A percentile compares a stretch with the other conserved stretches of the same genome.
These are phyloP conservation scores for Ctenopoma kingsleyae DNA, from an alignment of 2,797 vertebrate genomes.

Conservation along the genomic window DNA sequence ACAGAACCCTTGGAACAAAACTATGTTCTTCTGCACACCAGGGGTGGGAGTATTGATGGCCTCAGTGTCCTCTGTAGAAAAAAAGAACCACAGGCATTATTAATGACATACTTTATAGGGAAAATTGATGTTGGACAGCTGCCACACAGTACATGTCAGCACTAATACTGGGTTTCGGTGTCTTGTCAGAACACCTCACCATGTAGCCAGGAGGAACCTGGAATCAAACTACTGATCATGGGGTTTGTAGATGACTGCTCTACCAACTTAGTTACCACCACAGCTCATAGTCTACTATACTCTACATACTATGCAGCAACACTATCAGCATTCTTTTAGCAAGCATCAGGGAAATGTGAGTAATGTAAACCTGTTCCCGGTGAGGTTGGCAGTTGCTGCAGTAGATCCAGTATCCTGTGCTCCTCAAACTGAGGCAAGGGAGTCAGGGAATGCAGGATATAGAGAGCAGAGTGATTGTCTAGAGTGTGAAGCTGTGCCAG, in stretches of 20 bases:
- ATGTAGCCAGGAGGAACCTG: too few species aligned
- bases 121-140: too few species aligned
- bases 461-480: slow-evolving; percentile 93
- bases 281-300: too few species aligned
- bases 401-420: slow-evolving; percentile 88
- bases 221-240: too few species aligned
- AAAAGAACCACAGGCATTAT: neutral
- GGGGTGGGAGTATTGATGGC: slow-evolving; percentile 55
- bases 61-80: slow-evolving; percentile 68
- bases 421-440: slow-evolving; percentile 90
- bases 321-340: neutral
- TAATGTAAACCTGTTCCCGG: slow-evolving; percentile 55
- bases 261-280: too few species aligned
- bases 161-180: too few species aligned
- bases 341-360: neutral
- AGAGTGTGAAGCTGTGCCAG: slow-evolving; percentile 90
- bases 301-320: too few species aligned
- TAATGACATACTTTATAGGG: too few species aligned
- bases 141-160: too few species aligned
- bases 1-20: slow-evolving; percentile 93
- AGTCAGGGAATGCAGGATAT: slow-evolving; percentile 92
- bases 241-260: too few species aligned
- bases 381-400: slow-evolving; percentile 85
- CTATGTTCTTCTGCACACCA: slow-evolving; percentile 84
- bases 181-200: too few species aligned